A percentile compares a stretch with the other conserved stretches of the same genome.
Evolutionary conservation across 2,797 vertebrate species (phyloP).

Genomic region (Melopsittacus undulatus): DNA sequence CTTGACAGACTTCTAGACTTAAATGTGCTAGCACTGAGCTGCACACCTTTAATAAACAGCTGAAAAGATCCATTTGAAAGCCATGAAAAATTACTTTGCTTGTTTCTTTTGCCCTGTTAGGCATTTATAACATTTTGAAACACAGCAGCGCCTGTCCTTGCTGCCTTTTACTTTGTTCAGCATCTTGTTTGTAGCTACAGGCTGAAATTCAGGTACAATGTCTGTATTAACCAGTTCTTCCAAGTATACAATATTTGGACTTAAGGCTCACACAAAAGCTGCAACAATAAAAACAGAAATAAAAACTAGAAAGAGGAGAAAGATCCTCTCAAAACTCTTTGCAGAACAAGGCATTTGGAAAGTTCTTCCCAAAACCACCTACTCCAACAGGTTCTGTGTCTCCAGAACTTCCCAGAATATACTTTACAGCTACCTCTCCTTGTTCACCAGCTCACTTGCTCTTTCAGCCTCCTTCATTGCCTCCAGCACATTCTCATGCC

Average conservation of each 20-base stretch:
- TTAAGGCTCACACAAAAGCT: neutral
- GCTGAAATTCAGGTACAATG: neutral
- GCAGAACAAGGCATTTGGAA: neutral
- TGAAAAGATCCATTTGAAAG: neutral
- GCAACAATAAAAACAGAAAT: neutral
- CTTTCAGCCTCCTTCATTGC: neutral
- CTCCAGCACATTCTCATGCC: fast-evolving
- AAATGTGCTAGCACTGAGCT: neutral
- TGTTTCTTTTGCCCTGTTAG: neutral
- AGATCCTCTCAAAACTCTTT: neutral
- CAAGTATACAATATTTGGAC: neutral
- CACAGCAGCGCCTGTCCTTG: neutral
- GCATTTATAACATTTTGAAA: neutral
- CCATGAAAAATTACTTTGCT: neutral
- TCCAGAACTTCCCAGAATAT: neutral
- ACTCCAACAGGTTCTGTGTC: neutral
- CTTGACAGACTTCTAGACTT: neutral
- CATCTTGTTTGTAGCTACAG: neutral
- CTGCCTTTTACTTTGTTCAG: neutral
- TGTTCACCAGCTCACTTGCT: neutral
- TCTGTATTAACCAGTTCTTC: neutral
- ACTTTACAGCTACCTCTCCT: neutral
- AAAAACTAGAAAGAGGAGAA: neutral
- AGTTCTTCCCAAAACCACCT: neutral
- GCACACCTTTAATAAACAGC: neutral